phyloP scores from a whole-genome alignment of 2,888 invertebrate species.

The Ichneumon xanthorius region DNA sequence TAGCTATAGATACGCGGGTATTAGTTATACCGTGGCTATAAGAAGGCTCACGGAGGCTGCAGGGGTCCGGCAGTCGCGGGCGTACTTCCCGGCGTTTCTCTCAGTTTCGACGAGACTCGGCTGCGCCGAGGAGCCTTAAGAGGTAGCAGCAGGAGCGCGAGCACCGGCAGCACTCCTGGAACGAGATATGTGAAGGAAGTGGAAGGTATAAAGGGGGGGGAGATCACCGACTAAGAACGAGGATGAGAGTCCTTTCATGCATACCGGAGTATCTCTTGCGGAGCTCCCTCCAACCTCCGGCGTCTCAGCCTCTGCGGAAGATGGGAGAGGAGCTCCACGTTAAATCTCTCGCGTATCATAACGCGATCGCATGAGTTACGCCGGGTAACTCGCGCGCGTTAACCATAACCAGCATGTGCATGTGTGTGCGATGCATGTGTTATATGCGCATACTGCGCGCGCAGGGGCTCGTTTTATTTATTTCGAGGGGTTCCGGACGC shows the following conservation, averaged over 20 bases:
- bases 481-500: no score
- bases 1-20: conserved; percentile 23
- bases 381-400: conserved; percentile 38
- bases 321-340: conserved; percentile 59
- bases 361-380: conserved; percentile 66
- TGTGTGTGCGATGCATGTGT: background rate
- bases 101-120: conserved; percentile 51
- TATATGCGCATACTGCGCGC: background rate
- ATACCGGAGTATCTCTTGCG: conserved; percentile 80
- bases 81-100: conserved; percentile 23
- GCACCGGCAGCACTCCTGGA: conserved; percentile 44
- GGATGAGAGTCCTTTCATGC: conserved; percentile 83
- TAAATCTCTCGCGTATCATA: conserved; percentile 72
- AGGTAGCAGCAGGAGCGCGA: conserved; percentile 30
- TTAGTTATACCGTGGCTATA: conserved; percentile 1
- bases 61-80: conserved; percentile 41
- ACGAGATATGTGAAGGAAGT: conserved; percentile 65
- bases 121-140: conserved; percentile 21
- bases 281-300: conserved; percentile 28
- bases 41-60: conserved; percentile 27
- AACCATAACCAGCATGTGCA: background rate
- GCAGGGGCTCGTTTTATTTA: background rate
- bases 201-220: conserved; percentile 41
- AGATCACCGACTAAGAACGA: conserved; percentile 73
- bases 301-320: conserved; percentile 24